A percentile compares a stretch with the other conserved stretches of the same genome.
Conservation (phyloP, 2,113 vertebrate species). For the Melierax canorus region DNA sequence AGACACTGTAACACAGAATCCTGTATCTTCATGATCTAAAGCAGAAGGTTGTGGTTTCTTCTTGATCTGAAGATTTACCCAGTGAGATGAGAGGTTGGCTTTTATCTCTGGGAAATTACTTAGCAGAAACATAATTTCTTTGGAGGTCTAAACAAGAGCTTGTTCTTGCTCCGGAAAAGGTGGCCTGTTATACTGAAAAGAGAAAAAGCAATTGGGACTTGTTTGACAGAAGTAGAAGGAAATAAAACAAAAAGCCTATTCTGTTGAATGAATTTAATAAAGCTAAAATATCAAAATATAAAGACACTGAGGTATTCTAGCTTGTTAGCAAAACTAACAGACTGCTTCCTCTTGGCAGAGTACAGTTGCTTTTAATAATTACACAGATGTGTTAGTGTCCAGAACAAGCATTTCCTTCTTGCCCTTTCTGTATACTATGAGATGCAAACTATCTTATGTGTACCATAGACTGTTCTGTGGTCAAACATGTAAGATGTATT, state of each 20-base stretch:
- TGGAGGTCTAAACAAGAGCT: not conserved
- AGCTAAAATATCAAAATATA: not conserved
- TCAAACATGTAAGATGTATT: not conserved
- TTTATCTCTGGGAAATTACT: not conserved
- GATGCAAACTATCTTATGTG: not conserved
- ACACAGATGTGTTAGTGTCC: not conserved
- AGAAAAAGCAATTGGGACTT: not conserved
- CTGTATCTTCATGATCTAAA: not conserved
- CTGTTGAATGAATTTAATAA: not conserved
- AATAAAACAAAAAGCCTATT: not conserved
- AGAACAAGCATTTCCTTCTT: not conserved
- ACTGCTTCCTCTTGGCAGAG: not conserved
- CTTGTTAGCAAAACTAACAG: conserved; percentile 8
- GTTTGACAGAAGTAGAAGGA: not conserved
- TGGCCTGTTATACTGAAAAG: not conserved
- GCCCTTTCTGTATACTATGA: not conserved
- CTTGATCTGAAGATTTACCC: not conserved
- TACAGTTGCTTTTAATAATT: not conserved
- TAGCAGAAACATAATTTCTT: not conserved
- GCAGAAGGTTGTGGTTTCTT: not conserved
- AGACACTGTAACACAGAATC: not conserved
- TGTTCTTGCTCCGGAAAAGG: not conserved
- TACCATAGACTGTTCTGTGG: not conserved
- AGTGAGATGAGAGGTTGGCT: not conserved
- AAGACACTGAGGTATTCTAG: not conserved